phyloP scores from a whole-genome alignment of 2,888 invertebrate genomes.

The Cyaniris semiargus region DNA sequence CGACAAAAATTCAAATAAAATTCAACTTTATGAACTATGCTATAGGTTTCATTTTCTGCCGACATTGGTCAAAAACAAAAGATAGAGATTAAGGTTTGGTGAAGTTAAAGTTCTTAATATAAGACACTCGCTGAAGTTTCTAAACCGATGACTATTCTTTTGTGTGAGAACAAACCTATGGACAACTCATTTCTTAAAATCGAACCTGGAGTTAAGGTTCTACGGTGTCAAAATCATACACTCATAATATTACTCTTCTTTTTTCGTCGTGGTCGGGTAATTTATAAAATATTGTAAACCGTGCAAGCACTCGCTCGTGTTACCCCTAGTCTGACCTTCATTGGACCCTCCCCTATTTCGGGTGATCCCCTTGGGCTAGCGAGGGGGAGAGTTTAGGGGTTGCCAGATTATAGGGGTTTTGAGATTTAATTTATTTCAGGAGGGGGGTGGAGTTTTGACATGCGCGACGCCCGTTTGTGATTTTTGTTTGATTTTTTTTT shows the following conservation, averaged over 20 bases:
- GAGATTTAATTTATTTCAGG: slow-evolving; percentile 67
- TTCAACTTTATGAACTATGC: too few relatives aligned
- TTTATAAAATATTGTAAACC: slow-evolving; percentile 5
- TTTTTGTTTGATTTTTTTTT: not conserved
- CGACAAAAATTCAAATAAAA: too few relatives aligned
- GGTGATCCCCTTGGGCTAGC: slow-evolving; percentile 65
- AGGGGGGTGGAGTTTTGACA: slow-evolving; percentile 48
- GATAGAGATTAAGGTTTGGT: too few relatives aligned
- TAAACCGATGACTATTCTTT: too few relatives aligned
- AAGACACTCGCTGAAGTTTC: too few relatives aligned
- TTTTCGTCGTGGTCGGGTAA: not conserved
- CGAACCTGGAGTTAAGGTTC: not conserved
- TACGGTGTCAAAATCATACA: not conserved
- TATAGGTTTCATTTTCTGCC: too few relatives aligned
- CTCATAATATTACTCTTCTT: too few relatives aligned
- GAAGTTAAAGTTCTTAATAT: too few relatives aligned
- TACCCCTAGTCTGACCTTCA: slow-evolving; percentile 52
- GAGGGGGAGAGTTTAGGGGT: slow-evolving; percentile 44
- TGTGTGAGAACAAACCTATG: too few relatives aligned
- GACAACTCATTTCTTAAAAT: too few relatives aligned
- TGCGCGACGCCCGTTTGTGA: not conserved
- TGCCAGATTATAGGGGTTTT: slow-evolving; percentile 51
- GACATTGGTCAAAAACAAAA: too few relatives aligned
- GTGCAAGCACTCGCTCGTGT: slow-evolving; percentile 1
- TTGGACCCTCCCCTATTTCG: slow-evolving; percentile 58